phyloP scores from a whole-genome alignment of 1,140 invertebrate species.

The Pseudomyrmex pallidus region DNA sequence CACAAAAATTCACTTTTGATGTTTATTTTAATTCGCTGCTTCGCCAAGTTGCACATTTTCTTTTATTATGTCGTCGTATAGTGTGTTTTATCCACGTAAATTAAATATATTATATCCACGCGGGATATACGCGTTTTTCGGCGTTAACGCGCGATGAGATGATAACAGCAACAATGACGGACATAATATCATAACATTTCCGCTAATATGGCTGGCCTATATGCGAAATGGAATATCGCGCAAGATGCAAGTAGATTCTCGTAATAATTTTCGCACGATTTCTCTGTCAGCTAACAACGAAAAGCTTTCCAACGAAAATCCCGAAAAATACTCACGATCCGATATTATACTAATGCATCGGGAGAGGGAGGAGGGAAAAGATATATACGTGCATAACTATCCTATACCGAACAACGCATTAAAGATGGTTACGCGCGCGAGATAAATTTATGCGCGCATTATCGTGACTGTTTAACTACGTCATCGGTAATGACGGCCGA shows the following conservation, averaged over 20 bases:
- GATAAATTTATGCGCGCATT: conserved; percentile 50
- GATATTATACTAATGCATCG: conserved; percentile 46
- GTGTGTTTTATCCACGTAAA: conserved; percentile 16
- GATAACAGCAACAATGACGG: conserved; percentile 33
- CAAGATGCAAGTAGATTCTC: conserved; percentile 8
- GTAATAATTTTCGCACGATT: conserved; percentile 57
- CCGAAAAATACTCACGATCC: conserved; percentile 48
- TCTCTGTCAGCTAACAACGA: conserved; percentile 33
- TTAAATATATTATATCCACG: too few relatives aligned
- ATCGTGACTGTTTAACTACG: conserved; percentile 55
- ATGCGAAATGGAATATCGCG: conserved; percentile 37
- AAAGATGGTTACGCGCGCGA: conserved; percentile 40
- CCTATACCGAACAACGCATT: conserved; percentile 13
- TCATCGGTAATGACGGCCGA: conserved; percentile 43
- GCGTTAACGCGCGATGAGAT: conserved; percentile 21
- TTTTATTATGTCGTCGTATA: not conserved
- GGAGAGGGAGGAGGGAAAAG: not conserved
- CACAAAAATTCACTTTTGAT: conserved; percentile 9
- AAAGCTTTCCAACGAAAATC: conserved; percentile 49
- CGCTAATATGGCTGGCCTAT: conserved; percentile 25
- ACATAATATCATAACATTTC: conserved; percentile 27
- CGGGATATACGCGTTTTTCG: not conserved
- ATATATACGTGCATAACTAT: not conserved
- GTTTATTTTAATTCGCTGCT: conserved; percentile 17
- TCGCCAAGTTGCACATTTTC: not conserved